Conservation (phyloP, 2,113 vertebrate genomes). For the Vidua chalybeata region DNA sequence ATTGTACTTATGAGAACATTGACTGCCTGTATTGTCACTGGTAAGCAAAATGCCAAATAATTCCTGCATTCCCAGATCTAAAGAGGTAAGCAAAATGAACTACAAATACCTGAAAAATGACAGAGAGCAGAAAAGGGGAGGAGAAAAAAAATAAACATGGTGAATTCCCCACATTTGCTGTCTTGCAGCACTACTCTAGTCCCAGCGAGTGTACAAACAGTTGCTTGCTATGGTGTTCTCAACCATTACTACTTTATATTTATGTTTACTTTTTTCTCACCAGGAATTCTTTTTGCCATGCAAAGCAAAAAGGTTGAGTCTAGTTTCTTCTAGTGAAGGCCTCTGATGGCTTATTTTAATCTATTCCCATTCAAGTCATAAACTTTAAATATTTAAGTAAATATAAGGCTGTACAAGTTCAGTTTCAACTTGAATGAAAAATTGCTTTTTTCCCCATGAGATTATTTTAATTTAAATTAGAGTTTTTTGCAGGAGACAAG, state of each 20-base stretch:
- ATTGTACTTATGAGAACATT: background rate
- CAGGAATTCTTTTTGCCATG: background rate
- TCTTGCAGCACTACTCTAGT: background rate
- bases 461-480: slow-evolving; percentile 8
- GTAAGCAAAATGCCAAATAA: background rate
- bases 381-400: slow-evolving; percentile 31
- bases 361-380: background rate
- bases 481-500: slow-evolving; percentile 9
- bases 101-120: background rate
- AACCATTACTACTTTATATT: background rate
- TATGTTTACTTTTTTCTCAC: background rate
- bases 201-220: background rate
- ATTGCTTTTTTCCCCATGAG: background rate
- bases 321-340: background rate
- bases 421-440: slow-evolving; percentile 7
- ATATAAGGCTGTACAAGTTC: background rate
- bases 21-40: background rate
- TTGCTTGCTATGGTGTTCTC: background rate
- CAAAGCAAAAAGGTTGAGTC: background rate
- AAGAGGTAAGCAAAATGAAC: background rate
- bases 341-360: background rate
- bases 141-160: background rate
- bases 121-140: background rate
- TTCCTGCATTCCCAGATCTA: background rate
- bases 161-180: background rate